phyloP scores from a whole-genome alignment of 2,797 vertebrate species.

The Sebastes itinus region DNA sequence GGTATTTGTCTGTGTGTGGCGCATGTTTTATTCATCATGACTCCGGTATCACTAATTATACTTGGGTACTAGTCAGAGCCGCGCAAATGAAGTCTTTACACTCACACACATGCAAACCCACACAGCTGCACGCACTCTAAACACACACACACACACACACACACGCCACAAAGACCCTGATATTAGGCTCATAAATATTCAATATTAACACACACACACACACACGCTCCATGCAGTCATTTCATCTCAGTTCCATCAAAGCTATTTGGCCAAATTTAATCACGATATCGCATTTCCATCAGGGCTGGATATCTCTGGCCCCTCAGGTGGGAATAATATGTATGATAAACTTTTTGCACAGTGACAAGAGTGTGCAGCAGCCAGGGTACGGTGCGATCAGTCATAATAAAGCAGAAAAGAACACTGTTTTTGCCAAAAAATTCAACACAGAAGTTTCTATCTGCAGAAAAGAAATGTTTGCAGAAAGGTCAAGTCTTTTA shows the following conservation, averaged over 20 bases:
- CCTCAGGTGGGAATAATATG: constrained; percentile 17
- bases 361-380: not conserved
- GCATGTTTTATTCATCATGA: constrained; percentile 68
- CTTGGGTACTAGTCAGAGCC: constrained; percentile 5
- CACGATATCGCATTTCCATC: constrained; percentile 45
- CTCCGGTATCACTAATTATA: constrained; percentile 53
- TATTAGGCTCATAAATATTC: constrained; percentile 68
- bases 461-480: not conserved
- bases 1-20: constrained; percentile 36
- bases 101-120: not conserved
- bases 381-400: not conserved
- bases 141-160: not conserved
- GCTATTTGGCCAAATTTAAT: constrained; percentile 58
- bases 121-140: constrained; percentile 1
- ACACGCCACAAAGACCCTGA: constrained; percentile 1
- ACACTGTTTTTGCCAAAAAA: not conserved
- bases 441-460: not conserved
- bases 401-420: not conserved
- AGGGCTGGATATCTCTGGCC: constrained; percentile 8
- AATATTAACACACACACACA: constrained; percentile 5
- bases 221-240: not conserved
- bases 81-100: constrained; percentile 19
- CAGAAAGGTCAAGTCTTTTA: constrained; percentile 32
- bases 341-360: constrained; percentile 28
- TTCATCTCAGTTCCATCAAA: constrained; percentile 55